phyloP scores from a whole-genome alignment of 2,888 invertebrate genomes.

The Plagodis dolabraria region DNA sequence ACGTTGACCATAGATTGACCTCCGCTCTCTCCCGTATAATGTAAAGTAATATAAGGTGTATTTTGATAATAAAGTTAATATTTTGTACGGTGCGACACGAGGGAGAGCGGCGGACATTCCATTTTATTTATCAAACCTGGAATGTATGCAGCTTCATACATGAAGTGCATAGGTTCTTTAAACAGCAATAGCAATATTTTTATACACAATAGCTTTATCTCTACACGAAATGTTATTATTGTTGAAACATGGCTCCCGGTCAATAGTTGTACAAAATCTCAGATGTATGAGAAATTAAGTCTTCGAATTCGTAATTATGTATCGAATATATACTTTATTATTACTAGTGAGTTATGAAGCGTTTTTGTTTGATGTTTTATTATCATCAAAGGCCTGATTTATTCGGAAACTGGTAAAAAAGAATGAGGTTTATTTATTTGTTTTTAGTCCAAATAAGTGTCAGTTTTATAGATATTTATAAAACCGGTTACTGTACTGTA shows the following conservation, averaged over 20 bases:
- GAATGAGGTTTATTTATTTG: not conserved
- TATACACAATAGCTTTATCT: conserved; percentile 82
- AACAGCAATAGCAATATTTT: conserved; percentile 81
- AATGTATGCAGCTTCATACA: conserved; percentile 42
- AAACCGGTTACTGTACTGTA: too few relatives aligned
- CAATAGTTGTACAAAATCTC: conserved; percentile 75
- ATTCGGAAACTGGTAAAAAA: conserved; percentile 9
- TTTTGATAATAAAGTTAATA: conserved; percentile 77
- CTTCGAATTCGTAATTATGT: conserved; percentile 57
- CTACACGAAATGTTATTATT: conserved; percentile 83
- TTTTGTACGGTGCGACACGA: conserved; percentile 65
- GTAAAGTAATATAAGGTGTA: conserved; percentile 63
- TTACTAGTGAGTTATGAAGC: conserved; percentile 22
- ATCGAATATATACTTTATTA: conserved; percentile 42
- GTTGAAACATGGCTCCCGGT: conserved; percentile 83
- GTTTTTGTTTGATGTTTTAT: conserved; percentile 11
- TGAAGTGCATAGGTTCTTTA: conserved; percentile 38
- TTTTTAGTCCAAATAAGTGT: too few relatives aligned
- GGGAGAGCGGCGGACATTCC: conserved; percentile 60
- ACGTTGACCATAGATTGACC: conserved; percentile 65
- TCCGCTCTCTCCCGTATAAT: conserved; percentile 60
- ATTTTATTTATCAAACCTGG: conserved; percentile 72
- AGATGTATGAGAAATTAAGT: conserved; percentile 62
- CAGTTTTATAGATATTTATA: too few relatives aligned
- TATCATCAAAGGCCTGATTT: conserved; percentile 12